A percentile compares a stretch with the other conserved stretches of the same genome.
These are phyloP conservation scores for Drosophila picticornis DNA, from an alignment of 2,888 invertebrate genomes.

Conservation along the genomic window DNA sequence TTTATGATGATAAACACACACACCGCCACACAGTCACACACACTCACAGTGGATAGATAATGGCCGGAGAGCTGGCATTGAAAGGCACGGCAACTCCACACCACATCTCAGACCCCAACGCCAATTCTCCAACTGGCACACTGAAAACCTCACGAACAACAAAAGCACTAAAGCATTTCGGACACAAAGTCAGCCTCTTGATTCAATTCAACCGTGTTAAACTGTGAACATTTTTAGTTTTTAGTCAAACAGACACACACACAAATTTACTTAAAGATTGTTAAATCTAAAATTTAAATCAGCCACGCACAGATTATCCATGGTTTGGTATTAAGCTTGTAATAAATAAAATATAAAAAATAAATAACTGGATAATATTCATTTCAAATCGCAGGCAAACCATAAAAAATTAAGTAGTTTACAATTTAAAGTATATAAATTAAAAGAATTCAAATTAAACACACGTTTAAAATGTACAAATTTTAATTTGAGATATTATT, in stretches of 20 bases:
- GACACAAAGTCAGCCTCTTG: slow-evolving; percentile 36
- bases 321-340: neutral
- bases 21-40: slow-evolving; percentile 16
- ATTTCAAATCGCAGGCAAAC: neutral
- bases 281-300: neutral
- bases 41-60: slow-evolving; percentile 14
- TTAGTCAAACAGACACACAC: neutral
- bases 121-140: neutral
- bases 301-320: slow-evolving; percentile 7
- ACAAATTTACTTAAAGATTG: neutral
- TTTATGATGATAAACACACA: slow-evolving; percentile 73
- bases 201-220: slow-evolving; percentile 20
- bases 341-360: neutral
- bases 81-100: slow-evolving; percentile 10
- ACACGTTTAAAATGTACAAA: neutral
- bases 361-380: neutral
- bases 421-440: neutral
- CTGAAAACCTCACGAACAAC: neutral
- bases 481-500: neutral
- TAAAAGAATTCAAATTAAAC: neutral
- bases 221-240: slow-evolving; percentile 6
- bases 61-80: slow-evolving; percentile 19
- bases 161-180: slow-evolving; percentile 39
- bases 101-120: neutral
- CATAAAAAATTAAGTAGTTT: too few relatives aligned